Evolutionary conservation across 2,888 invertebrate genomes (phyloP).

Genomic region (Odiellus spinosus): DNA sequence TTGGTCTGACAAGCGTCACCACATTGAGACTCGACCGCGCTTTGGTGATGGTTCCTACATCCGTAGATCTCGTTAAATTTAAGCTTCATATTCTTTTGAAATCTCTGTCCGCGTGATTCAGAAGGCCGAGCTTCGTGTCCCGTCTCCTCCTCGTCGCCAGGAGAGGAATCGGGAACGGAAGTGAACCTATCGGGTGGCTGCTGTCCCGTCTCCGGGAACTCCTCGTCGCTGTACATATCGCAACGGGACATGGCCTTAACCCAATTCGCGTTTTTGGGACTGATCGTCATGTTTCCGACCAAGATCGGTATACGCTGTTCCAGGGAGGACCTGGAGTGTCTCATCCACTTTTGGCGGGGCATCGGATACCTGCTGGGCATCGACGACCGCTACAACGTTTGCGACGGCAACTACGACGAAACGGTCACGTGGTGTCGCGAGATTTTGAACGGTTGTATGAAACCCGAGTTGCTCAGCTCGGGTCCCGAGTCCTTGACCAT

Average conservation of each 20-base stretch:
- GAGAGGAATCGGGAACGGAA: too few species aligned
- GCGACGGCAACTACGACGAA: conserved; percentile 15
- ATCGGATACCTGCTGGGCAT: conserved; percentile 67
- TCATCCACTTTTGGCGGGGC: conserved; percentile 68
- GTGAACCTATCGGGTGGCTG: too few species aligned
- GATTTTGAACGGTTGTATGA: conserved; percentile 13
- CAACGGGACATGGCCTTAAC: conserved; percentile 73
- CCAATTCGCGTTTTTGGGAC: conserved; percentile 72
- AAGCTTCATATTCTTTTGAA: too few species aligned
- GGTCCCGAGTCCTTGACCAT: conserved; percentile 12
- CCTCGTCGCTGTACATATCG: conserved; percentile 31
- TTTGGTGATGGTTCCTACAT: too few species aligned
- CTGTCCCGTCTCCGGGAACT: too few species aligned
- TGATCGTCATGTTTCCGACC: conserved; percentile 43
- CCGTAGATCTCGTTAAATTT: too few species aligned
- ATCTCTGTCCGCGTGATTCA: too few species aligned
- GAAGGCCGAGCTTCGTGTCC: too few species aligned
- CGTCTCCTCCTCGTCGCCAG: too few species aligned
- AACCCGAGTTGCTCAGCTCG: conserved; percentile 10
- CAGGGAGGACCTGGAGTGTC: conserved; percentile 50
- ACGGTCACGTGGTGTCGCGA: conserved; percentile 11
- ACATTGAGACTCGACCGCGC: too few species aligned
- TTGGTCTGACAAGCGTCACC: too few species aligned
- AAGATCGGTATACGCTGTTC: conserved; percentile 46
- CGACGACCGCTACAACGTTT: conserved; percentile 39